phyloP scores from a whole-genome alignment of 1,140 invertebrate genomes.

The Drosophila funebris region DNA sequence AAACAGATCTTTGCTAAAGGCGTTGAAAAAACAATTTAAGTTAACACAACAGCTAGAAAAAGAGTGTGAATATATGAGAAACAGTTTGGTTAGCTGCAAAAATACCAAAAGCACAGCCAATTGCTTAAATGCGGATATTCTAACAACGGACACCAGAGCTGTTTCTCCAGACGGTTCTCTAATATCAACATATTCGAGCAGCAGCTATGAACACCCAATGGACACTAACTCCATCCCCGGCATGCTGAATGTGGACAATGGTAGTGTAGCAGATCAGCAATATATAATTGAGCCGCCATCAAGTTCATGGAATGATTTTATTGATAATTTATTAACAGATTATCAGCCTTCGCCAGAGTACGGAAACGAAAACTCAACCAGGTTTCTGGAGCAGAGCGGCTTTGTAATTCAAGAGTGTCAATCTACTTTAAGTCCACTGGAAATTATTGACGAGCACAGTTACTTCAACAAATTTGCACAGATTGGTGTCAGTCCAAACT shows the following conservation, averaged over 20 bases:
- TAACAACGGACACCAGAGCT: conserved; percentile 4
- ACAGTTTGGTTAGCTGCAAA: conserved; percentile 36
- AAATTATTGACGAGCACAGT: conserved; percentile 34
- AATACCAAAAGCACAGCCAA: not conserved
- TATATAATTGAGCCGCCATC: conserved; percentile 35
- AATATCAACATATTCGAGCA: conserved; percentile 36
- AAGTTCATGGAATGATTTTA: conserved; percentile 61
- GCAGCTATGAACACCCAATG: conserved; percentile 32
- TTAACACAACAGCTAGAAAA: conserved; percentile 84
- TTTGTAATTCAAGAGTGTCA: conserved; percentile 13
- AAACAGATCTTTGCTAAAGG: conserved; percentile 84
- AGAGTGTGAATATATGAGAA: conserved; percentile 85
- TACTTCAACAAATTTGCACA: conserved; percentile 83
- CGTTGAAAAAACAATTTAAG: conserved; percentile 84
- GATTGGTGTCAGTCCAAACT: conserved; percentile 85
- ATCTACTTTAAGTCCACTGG: not conserved
- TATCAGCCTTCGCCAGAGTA: conserved; percentile 31
- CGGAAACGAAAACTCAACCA: conserved; percentile 32
- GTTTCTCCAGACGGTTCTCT: conserved; percentile 31
- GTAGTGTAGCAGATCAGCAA: conserved; percentile 41
- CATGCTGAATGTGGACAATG: conserved; percentile 35
- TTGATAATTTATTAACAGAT: conserved; percentile 65
- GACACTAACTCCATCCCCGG: conserved; percentile 16
- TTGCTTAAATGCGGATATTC: not conserved
- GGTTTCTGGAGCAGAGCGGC: conserved; percentile 27